phyloP scores from a whole-genome alignment of 2,888 invertebrate genomes.

The Eurytoma californica region DNA sequence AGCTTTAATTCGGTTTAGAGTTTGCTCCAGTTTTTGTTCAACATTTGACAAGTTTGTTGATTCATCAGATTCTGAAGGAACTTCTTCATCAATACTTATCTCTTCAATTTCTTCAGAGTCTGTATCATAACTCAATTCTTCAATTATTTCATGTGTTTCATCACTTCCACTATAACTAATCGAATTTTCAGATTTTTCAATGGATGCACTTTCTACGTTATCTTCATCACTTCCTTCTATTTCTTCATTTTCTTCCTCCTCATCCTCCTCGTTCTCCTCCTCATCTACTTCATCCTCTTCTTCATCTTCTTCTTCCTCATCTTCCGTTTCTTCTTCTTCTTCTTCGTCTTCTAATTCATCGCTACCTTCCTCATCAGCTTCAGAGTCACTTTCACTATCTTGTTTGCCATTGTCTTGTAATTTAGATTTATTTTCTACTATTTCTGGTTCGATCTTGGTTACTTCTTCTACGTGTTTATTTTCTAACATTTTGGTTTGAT shows the following conservation, averaged over 20 bases:
- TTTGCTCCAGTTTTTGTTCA: slow-evolving; percentile 69
- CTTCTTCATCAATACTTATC: slow-evolving; percentile 45
- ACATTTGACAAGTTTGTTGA: slow-evolving; percentile 61
- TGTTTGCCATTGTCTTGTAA: slow-evolving; percentile 52
- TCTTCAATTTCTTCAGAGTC: slow-evolving; percentile 50
- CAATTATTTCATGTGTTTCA: slow-evolving; percentile 56
- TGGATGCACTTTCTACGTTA: slow-evolving; percentile 50
- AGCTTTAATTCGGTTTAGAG: slow-evolving; percentile 70
- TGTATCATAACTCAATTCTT: slow-evolving; percentile 46
- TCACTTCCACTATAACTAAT: neutral
- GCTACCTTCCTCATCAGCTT: slow-evolving; percentile 34
- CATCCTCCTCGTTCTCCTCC: slow-evolving; percentile 69
- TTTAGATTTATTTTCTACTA: slow-evolving; percentile 27
- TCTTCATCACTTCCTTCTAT: slow-evolving; percentile 48
- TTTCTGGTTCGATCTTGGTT: slow-evolving; percentile 58
- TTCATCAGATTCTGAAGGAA: slow-evolving; percentile 45
- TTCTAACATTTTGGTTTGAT: slow-evolving; percentile 63
- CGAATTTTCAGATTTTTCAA: slow-evolving; percentile 74
- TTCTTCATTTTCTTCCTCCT: slow-evolving; percentile 53
- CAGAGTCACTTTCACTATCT: neutral
- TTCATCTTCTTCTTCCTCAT: slow-evolving; percentile 53
- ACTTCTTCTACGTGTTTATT: slow-evolving; percentile 64
- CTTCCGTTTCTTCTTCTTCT: slow-evolving; percentile 62
- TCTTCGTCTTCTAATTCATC: slow-evolving; percentile 58
- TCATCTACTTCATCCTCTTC: slow-evolving; percentile 49